phyloP scores from a whole-genome alignment of 1,140 invertebrate genomes.

The Holcopasites calliopsidis region DNA sequence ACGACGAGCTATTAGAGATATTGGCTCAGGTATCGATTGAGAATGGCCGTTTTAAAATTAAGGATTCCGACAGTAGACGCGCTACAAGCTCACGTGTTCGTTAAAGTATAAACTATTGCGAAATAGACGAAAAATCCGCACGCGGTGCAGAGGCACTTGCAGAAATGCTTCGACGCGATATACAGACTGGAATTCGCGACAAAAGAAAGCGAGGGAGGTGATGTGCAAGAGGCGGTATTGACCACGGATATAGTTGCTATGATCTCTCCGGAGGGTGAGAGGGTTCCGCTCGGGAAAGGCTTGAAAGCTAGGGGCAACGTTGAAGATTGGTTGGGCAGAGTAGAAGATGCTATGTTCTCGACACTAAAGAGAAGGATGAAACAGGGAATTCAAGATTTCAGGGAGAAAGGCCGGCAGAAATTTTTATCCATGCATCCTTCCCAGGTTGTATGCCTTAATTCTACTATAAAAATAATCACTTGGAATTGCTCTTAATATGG shows the following conservation, averaged over 20 bases:
- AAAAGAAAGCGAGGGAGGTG: constrained; percentile 38
- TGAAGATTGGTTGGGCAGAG: constrained; percentile 93
- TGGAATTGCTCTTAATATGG: too few species aligned
- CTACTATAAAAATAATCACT: not conserved
- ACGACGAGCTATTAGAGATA: constrained; percentile 96
- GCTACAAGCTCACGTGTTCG: not conserved
- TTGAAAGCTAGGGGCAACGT: constrained; percentile 92
- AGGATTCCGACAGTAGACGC: too few species aligned
- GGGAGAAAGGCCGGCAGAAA: constrained; percentile 79
- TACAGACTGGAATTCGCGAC: constrained; percentile 87
- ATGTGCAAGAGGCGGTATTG: constrained; percentile 75
- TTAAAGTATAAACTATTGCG: not conserved
- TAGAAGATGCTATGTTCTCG: constrained; percentile 92
- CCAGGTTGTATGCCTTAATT: constrained; percentile 76
- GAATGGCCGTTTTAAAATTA: not conserved
- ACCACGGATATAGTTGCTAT: constrained; percentile 91
- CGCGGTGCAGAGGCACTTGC: constrained; percentile 92
- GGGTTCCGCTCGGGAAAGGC: constrained; percentile 88
- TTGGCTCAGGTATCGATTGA: constrained; percentile 85
- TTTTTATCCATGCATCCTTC: constrained; percentile 84
- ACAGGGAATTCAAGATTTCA: constrained; percentile 83
- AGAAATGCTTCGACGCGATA: constrained; percentile 94
- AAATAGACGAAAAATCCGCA: constrained; percentile 87
- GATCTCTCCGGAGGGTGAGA: constrained; percentile 92
- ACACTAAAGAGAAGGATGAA: constrained; percentile 88